phyloP scores from a whole-genome alignment of 2,888 invertebrate species.

The Chironomus riparius region DNA sequence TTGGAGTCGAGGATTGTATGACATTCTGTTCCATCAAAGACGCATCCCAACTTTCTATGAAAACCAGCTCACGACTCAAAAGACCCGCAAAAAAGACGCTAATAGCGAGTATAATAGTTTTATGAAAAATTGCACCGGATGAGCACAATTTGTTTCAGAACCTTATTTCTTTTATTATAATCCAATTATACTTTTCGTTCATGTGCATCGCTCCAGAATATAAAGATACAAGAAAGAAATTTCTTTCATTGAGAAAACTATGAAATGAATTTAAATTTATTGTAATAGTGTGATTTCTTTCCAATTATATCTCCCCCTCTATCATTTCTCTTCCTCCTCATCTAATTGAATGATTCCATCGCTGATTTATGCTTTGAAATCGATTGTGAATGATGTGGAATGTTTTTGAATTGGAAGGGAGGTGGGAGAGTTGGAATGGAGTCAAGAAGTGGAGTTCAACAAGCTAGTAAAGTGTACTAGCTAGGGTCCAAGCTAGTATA shows the following conservation, averaged over 20 bases:
- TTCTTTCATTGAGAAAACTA: background rate
- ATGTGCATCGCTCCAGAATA: slow-evolving; percentile 11
- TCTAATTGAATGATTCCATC: slow-evolving; percentile 5
- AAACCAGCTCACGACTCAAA: too few relatives aligned
- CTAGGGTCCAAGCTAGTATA: too few relatives aligned
- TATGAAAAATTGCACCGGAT: slow-evolving; percentile 24
- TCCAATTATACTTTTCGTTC: slow-evolving; percentile 21
- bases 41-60: too few relatives aligned
- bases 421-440: too few relatives aligned
- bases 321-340: background rate
- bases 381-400: too few relatives aligned
- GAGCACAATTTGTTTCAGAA: slow-evolving; percentile 18
- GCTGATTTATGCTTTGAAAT: background rate
- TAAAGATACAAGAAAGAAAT: background rate
- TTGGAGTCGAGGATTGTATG: too few relatives aligned
- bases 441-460: too few relatives aligned
- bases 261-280: background rate
- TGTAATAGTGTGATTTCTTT: slow-evolving; percentile 19
- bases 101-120: background rate
- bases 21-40: too few relatives aligned
- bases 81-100: background rate
- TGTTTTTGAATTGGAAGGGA: too few relatives aligned
- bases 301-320: background rate
- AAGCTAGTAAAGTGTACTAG: too few relatives aligned
- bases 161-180: background rate